Conservation (phyloP, 2,797 vertebrate genomes). For the Scomberomorus guttatus region DNA sequence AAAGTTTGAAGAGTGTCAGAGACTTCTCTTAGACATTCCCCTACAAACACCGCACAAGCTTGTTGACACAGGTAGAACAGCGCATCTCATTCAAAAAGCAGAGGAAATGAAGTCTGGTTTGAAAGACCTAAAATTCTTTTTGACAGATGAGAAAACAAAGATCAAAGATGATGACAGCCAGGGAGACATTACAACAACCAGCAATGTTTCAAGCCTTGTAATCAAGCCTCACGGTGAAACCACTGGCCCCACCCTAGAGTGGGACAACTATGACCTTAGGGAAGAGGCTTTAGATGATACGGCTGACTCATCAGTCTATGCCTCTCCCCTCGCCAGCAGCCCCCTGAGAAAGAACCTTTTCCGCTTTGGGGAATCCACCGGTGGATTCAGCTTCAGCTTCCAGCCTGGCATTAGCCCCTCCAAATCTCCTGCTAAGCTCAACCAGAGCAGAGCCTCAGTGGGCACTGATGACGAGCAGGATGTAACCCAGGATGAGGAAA, state of each 20-base stretch:
- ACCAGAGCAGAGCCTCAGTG: conserved; percentile 92
- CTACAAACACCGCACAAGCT: conserved; percentile 98
- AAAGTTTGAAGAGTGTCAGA: conserved; percentile 97
- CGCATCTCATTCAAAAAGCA: conserved; percentile 96
- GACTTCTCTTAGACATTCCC: conserved; percentile 94
- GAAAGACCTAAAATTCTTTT: conserved; percentile 95
- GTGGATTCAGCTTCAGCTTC: conserved; percentile 96
- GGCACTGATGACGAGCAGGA: conserved; percentile 96
- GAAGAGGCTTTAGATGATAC: conserved; percentile 91
- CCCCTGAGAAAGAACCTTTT: conserved; percentile 94
- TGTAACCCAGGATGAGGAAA: conserved; percentile 93
- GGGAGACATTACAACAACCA: conserved; percentile 57
- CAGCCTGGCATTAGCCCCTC: conserved; percentile 95
- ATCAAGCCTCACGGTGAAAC: conserved; percentile 87
- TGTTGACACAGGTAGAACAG: conserved; percentile 93
- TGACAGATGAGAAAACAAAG: conserved; percentile 93
- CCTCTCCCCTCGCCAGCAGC: conserved; percentile 90
- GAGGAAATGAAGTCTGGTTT: conserved; percentile 98
- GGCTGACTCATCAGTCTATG: conserved; percentile 89
- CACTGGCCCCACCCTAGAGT: conserved; percentile 91
- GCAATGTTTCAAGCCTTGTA: conserved; percentile 77
- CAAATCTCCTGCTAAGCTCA: conserved; percentile 94
- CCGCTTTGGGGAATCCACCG: conserved; percentile 94
- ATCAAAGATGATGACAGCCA: conserved; percentile 86
- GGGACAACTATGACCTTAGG: conserved; percentile 95